Conservation (phyloP, 2,113 vertebrate species). For the Perca schrenkii region DNA sequence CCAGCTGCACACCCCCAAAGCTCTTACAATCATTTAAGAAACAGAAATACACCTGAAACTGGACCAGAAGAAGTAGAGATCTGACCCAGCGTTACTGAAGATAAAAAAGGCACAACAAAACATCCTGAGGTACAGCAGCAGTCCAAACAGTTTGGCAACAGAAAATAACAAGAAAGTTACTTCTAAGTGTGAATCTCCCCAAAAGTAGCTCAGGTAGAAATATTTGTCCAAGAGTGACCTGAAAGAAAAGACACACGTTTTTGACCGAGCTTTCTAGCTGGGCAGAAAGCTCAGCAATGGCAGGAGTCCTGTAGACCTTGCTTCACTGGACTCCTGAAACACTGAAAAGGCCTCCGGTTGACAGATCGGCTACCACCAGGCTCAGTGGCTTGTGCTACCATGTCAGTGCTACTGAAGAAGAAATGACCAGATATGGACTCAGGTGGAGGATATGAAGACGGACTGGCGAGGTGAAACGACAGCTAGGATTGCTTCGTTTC, state of each 20-base stretch:
- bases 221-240: neutral
- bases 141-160: constrained; percentile 57
- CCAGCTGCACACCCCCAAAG: constrained; percentile 5
- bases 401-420: constrained; percentile 35
- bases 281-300: constrained; percentile 24
- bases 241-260: neutral
- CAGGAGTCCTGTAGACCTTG: constrained; percentile 15
- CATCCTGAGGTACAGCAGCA: constrained; percentile 77
- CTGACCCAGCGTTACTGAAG: constrained; percentile 26
- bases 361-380: constrained; percentile 24
- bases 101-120: constrained; percentile 75
- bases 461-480: neutral
- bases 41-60: constrained; percentile 36
- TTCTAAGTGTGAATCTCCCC: neutral
- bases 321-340: constrained; percentile 16
- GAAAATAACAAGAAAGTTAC: neutral
- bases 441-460: constrained; percentile 14
- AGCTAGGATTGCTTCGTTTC: neutral
- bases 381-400: constrained; percentile 37
- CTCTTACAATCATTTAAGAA: constrained; percentile 28
- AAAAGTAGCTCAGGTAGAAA: neutral
- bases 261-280: neutral
- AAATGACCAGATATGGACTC: neutral
- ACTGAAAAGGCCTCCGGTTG: constrained; percentile 4
- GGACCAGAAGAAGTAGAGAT: constrained; percentile 8